These are phyloP conservation scores for Mystacornis crossleyi DNA, from an alignment of 2,113 vertebrate genomes.

Conservation along the genomic window DNA sequence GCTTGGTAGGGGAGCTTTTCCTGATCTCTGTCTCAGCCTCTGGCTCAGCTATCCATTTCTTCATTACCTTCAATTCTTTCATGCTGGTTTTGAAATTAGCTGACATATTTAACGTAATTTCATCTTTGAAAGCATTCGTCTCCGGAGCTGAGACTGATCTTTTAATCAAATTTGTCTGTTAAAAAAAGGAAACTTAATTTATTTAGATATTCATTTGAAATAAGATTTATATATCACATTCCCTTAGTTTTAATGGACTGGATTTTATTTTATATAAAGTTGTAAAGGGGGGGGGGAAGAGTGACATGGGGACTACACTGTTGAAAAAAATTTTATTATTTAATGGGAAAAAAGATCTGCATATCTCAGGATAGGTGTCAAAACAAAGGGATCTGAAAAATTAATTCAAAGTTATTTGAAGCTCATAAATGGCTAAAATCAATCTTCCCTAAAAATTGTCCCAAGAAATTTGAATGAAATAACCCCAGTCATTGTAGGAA, in stretches of 20 bases:
- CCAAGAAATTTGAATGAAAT: neutral
- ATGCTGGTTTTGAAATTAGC: slow-evolving; percentile 66
- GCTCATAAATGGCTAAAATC: neutral
- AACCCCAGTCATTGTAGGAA: neutral
- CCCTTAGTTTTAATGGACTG: neutral
- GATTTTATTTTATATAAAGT: neutral
- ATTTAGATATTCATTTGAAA: slow-evolving; percentile 1
- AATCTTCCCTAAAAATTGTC: neutral
- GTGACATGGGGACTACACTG: neutral
- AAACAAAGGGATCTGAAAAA: neutral
- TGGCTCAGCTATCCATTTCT: neutral
- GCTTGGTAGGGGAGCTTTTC: neutral
- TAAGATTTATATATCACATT: neutral
- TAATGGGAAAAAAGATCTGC: neutral
- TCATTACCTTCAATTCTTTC: slow-evolving; percentile 64
- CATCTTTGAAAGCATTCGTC: slow-evolving; percentile 38
- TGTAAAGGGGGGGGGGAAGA: neutral
- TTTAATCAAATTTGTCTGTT: neutral
- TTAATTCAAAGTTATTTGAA: neutral
- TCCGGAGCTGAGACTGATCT: slow-evolving; percentile 52
- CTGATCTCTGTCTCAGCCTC: neutral
- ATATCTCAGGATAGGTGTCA: neutral
- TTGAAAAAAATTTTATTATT: neutral
- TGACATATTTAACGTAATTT: neutral
- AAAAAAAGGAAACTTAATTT: neutral